Evolutionary conservation across 2,888 invertebrate species (phyloP), one percentile per base, ranked within the genome.

Genomic region (Alsophila aescularia): DNA sequence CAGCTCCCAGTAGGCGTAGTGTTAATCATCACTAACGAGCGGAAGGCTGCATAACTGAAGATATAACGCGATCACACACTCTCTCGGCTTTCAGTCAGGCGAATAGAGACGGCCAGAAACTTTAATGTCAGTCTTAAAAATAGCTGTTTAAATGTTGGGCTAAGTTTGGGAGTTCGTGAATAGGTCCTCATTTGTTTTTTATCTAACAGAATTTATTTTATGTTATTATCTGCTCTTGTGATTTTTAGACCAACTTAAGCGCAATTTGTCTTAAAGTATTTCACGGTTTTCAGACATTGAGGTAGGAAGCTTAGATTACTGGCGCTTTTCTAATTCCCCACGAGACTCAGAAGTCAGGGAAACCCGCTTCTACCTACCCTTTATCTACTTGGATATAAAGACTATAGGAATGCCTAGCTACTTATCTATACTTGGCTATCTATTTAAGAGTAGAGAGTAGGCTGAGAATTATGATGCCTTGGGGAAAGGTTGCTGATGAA

Each of bases 61-160:
- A 12, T 2, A 7, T 45, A 45, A 45, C 24, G n/a, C 14, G 35
- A 45, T 52, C 29, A 47, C 36, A 41, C 52, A 36, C 47, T 42
- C 29, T 13, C 18, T 10, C 29, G 27, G 13, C n/a, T 45, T 27
- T 41, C n/a, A 35, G 40, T n/a, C 40, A 45, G 5, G 40, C 35
- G 52, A 45, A 39, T 34, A 29, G 16, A 21, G 44, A 24, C 13
- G 8, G 40, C 24, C 10, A 18, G 45, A 52, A 39, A 32, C 44
- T 32, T 34, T 24, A 52, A 52, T 52, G 52, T 52, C 52, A 52
- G 27, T 29, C 39, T 18, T n/a, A n/a, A 13, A 40, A 40, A 45
- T 52, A 44, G 34, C 16, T 35, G 21, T 18, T 39, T 15, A 10
- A 18, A 50, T 42, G 41, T 35, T 42, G 42, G 12, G 2, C 12